Percentiles rank a stretch among this genome's conserved stretches.
phyloP scores from a whole-genome alignment of 2,888 invertebrate species.

The Trachelus stipa region DNA sequence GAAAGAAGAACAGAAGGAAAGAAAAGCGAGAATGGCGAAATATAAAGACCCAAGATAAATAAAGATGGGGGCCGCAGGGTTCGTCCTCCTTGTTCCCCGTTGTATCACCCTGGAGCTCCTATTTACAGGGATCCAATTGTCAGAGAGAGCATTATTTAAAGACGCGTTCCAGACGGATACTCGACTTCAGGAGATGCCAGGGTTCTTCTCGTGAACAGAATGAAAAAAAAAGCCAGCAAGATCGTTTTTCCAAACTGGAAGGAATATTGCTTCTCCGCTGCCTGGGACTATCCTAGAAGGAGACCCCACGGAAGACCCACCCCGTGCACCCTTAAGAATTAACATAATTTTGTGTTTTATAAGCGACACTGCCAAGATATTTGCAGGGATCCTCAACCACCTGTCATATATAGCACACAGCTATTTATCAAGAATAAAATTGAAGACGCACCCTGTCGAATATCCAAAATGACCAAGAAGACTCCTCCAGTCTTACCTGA shows the following conservation, averaged over 20 bases:
- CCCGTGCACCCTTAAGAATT: conserved; percentile 23
- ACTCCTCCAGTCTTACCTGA: not conserved
- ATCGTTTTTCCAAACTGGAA: not conserved
- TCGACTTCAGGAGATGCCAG: not conserved
- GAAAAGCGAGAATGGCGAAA: not conserved
- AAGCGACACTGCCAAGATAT: conserved; percentile 24
- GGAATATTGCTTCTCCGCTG: not conserved
- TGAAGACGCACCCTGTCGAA: not conserved
- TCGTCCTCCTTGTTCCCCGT: not conserved
- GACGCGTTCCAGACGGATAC: conserved; percentile 19
- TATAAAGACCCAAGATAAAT: not conserved
- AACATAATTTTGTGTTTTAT: conserved; percentile 43
- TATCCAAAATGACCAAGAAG: not conserved
- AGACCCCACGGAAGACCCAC: not conserved
- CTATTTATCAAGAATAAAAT: not conserved
- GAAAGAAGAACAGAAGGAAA: not conserved
- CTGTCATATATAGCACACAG: not conserved
- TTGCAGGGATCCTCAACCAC: not conserved
- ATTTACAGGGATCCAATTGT: conserved; percentile 36
- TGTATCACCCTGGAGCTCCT: conserved; percentile 1
- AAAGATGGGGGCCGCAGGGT: not conserved
- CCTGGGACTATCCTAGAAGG: conserved; percentile 7
- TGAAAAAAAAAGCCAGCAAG: not conserved
- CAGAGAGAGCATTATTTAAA: conserved; percentile 35
- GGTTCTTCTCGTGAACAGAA: not conserved